Evolutionary conservation across 2,797 vertebrate genomes (phyloP), one percentile per base, ranked within the genome.

Genomic region (Malurus leucopterus): DNA sequence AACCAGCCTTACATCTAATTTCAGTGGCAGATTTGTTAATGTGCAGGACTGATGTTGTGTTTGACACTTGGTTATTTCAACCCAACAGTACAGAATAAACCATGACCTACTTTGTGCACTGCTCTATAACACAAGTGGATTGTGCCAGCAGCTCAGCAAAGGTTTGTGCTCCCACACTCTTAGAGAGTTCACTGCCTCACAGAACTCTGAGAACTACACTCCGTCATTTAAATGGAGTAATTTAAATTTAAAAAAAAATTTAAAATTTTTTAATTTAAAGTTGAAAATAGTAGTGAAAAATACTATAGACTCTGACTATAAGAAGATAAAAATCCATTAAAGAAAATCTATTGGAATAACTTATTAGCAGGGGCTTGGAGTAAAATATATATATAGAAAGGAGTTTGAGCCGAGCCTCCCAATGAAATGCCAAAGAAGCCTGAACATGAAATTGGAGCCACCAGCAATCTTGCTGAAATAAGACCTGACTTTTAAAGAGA

Each of bases 371-470:
- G 26, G 69, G 82, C 84, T 93, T 91, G 86, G 91, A 76, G 63
- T 90, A 92, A 92, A 73, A 92, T 1, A 89, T 91, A 94, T 89
- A 93, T 86, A 92, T 86, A 95, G 95, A 93, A 90, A 85, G 64
- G 44, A 94, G 79, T 73, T 83, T 94, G 81, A 85, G 40, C 89
- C 85, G 27, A 46, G 86, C 86, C 93, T 95, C 72, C 94, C 86
- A 95, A 87, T 88, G 91, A 95, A 91, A 96, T 93, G 93, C 94
- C 93, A 86, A 62, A 95, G 93, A 92, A 94, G 93, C 68, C 92
- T 94, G 91, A 86, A 79, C 46, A 59, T 91, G 95, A 95, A 95
- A 95, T 6, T 41, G 69, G 91, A 96, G 82, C 90, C 84, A 77
- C 64, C 57, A 88, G 61, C 91, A 93, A 68, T 92, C 85, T 68